Evolutionary conservation across 2,113 vertebrate species (phyloP).

Genomic region (Pimephales promelas): DNA sequence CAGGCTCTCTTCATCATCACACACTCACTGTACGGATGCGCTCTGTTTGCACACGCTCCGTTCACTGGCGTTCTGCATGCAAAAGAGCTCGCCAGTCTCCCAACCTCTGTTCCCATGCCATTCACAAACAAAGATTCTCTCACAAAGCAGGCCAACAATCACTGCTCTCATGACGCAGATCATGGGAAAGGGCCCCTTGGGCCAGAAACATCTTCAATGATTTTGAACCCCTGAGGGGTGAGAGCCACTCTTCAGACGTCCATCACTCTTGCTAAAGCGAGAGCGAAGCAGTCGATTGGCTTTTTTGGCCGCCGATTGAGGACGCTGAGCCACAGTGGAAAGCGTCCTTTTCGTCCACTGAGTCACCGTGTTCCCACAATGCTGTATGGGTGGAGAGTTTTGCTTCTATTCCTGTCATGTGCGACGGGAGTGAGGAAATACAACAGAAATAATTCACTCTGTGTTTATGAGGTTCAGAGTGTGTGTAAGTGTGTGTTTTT

Average conservation of each 20-base stretch:
- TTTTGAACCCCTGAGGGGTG: conserved; percentile 43
- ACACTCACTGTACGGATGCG: not conserved
- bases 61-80: conserved; percentile 47
- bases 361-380: conserved; percentile 53
- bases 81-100: conserved; percentile 40
- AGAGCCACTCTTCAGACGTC: conserved; percentile 51
- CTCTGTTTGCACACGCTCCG: not conserved
- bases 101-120: conserved; percentile 59
- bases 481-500: conserved; percentile 35
- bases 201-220: conserved; percentile 55
- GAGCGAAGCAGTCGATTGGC: conserved; percentile 33
- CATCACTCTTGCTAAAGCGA: conserved; percentile 45
- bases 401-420: conserved; percentile 43
- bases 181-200: conserved; percentile 55
- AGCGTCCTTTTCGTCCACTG: conserved; percentile 30
- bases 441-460: conserved; percentile 28
- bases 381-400: conserved; percentile 34
- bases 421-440: conserved; percentile 34
- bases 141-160: conserved; percentile 53
- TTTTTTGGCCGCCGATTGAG: conserved; percentile 23
- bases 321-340: conserved; percentile 34
- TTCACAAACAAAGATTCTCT: conserved; percentile 55
- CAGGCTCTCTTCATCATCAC: conserved; percentile 8
- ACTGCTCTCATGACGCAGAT: conserved; percentile 49
- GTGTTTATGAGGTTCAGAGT: conserved; percentile 20